Evolutionary conservation across 2,888 invertebrate genomes (phyloP), one percentile per base, ranked within the genome.

Genomic region (Noctua janthina): DNA sequence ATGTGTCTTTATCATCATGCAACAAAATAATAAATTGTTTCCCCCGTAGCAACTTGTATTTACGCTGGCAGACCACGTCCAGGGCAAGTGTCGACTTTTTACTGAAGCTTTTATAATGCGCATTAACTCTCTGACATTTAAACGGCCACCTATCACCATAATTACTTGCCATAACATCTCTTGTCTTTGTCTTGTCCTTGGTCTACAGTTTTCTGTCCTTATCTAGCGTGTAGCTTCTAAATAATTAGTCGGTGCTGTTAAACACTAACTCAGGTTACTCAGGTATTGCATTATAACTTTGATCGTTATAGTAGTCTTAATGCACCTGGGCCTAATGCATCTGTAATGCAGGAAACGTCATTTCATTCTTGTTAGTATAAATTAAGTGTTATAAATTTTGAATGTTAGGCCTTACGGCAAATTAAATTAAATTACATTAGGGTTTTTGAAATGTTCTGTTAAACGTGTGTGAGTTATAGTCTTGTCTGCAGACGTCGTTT

Each of bases 111-210:
- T 92, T 92, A 92, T 92, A 91, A 88, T 87, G 81, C 90, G 92
- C 91, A 92, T 91, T 94, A 92, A 91, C 90, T 91, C 91, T 94
- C 91, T 94, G 95, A 94, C 95, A 96, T 96, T 96, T 95, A 92
- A 95, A 94, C 94, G 92, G 91, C 90, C 92, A 91, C 82, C 78
- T 92, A 91, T 90, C 88, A 88, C 90, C 89, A 89, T 94, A 94
- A 95, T 95, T 95, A 92, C 82, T 81, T 74, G 72, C 71, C 76
- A 79, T 89, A 83, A 87, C 84, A 67, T 86, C 76, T 81, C 82
- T 83, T 81, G 79, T 93, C 91, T 87, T 91, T 92, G 86, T 93
- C 90, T 86, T 83, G 69, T 87, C 74, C 68, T 87, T 80, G 73
- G 70, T 72, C n/a, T 54, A 35, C 81, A 86, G 79, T 85, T 67